Conservation (phyloP, 2,888 invertebrate species). For the Thysanoteuthis rhombus region DNA sequence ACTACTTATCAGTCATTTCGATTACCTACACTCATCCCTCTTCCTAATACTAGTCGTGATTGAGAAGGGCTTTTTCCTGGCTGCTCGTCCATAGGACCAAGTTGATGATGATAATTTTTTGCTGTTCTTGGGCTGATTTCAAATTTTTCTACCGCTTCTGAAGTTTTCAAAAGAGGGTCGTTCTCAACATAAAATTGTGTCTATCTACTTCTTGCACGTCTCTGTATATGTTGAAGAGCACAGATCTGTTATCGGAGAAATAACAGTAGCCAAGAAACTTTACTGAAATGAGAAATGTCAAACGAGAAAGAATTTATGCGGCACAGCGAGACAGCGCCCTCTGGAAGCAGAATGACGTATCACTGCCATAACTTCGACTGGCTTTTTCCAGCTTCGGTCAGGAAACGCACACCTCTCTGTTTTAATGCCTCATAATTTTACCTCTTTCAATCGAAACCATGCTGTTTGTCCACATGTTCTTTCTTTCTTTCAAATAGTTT, state of each 20-base stretch:
- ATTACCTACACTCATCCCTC: too few relatives aligned
- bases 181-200: too few relatives aligned
- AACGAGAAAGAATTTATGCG: neutral
- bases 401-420: neutral
- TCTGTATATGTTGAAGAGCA: too few relatives aligned
- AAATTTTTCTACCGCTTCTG: too few relatives aligned
- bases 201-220: too few relatives aligned
- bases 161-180: too few relatives aligned
- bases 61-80: too few relatives aligned
- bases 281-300: conserved; percentile 12
- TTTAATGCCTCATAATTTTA: neutral
- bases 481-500: neutral
- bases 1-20: too few relatives aligned
- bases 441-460: neutral
- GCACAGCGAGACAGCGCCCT: neutral
- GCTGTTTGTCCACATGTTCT: neutral
- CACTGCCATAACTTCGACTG: neutral
- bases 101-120: too few relatives aligned
- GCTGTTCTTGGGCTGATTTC: too few relatives aligned
- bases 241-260: neutral
- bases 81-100: too few relatives aligned
- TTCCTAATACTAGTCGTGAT: too few relatives aligned
- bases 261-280: neutral
- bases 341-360: neutral
- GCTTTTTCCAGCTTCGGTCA: neutral